A percentile compares a stretch with the other conserved stretches of the same genome.
Conservation (phyloP, 92 coral and sea anemone species). For the Nematostella vectensis region DNA sequence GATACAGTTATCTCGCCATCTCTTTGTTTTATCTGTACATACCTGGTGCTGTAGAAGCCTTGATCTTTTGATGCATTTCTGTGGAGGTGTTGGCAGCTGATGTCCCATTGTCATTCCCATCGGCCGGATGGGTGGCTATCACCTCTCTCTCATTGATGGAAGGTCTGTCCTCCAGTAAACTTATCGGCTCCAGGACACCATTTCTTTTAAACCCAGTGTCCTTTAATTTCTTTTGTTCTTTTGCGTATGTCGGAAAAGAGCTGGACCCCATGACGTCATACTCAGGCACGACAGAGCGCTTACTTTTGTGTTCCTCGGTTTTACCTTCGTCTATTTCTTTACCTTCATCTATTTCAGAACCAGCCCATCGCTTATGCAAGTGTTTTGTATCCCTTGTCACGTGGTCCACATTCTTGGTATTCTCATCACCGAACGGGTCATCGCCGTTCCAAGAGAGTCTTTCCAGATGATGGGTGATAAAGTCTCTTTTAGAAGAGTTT, state of each 20-base stretch:
- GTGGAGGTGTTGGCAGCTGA: no score
- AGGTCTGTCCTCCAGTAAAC: neutral
- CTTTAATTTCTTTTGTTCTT: neutral
- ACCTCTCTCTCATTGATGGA: neutral
- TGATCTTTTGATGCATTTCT: no score
- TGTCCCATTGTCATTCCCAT: neutral
- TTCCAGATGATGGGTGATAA: neutral
- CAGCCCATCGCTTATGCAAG: neutral
- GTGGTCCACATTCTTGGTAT: neutral
- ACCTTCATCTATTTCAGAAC: neutral
- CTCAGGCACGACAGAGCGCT: no score
- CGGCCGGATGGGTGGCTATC: neutral
- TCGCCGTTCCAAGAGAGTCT: neutral
- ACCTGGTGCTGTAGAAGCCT: no score
- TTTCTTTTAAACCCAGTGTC: neutral
- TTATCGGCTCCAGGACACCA: neutral
- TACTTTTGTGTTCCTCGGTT: no score
- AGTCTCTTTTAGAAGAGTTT: neutral
- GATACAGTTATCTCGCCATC: no score
- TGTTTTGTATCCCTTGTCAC: neutral
- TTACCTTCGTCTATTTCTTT: neutral
- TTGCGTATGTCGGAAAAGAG: neutral
- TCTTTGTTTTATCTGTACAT: no score
- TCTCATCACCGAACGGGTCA: neutral
- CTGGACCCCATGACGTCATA: neutral